Percentiles rank a stretch among this genome's conserved stretches.
phyloP scores from a whole-genome alignment of 2,888 invertebrate species.

The Oeneis ivallda region DNA sequence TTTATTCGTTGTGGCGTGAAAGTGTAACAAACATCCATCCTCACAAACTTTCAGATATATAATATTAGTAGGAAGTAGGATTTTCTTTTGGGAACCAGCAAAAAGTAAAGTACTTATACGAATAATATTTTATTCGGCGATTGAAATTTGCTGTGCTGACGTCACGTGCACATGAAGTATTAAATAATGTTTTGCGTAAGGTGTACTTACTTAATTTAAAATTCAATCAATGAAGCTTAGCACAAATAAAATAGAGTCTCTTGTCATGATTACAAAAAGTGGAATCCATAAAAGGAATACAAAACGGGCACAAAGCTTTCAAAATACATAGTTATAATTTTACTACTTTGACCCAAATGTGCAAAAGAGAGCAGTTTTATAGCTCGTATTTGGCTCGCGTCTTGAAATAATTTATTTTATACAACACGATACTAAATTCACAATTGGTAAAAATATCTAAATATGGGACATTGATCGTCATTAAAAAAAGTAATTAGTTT shows the following conservation, averaged over 20 bases:
- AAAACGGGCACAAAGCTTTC: not conserved
- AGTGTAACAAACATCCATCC: too few relatives aligned
- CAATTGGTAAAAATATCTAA: not conserved
- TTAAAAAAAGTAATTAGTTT: too few relatives aligned
- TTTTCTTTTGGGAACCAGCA: too few relatives aligned
- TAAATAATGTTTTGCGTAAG: too few relatives aligned
- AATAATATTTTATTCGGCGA: too few relatives aligned
- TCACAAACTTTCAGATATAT: too few relatives aligned
- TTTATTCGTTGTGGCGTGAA: too few relatives aligned
- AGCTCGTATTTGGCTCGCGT: conserved; percentile 3
- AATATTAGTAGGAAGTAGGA: too few relatives aligned
- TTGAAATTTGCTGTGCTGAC: too few relatives aligned
- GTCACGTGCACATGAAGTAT: too few relatives aligned
- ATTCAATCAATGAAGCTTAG: not conserved
- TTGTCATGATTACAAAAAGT: not conserved
- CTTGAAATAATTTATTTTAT: conserved; percentile 8
- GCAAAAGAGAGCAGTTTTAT: conserved; percentile 6
- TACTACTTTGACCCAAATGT: conserved; percentile 6
- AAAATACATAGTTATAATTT: not conserved
- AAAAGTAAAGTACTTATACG: too few relatives aligned
- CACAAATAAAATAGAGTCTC: not conserved
- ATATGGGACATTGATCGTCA: not conserved
- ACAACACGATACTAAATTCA: not conserved
- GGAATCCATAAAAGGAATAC: not conserved
- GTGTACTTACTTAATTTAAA: too few relatives aligned